Conservation (phyloP, 1,140 invertebrate species). For the Macrocentrus cingulum region DNA sequence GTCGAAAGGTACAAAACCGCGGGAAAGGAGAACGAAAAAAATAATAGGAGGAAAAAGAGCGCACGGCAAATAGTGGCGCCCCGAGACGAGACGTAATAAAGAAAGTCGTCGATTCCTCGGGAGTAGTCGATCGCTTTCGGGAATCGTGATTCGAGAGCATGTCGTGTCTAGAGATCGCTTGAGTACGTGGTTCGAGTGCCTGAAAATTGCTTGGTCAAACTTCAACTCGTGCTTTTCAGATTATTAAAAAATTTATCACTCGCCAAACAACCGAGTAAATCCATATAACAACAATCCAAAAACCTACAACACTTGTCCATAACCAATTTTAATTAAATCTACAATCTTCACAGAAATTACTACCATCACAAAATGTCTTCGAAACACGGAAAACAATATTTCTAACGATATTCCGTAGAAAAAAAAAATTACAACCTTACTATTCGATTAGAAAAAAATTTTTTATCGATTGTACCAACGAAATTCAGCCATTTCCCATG, state of each 20-base stretch:
- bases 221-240: background rate
- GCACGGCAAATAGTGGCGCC: slow-evolving; percentile 11
- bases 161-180: slow-evolving; percentile 22
- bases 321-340: no score
- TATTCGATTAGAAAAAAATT: no score
- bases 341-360: no score
- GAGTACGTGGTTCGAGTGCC: slow-evolving; percentile 19
- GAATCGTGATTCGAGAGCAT: slow-evolving; percentile 24
- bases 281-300: no score
- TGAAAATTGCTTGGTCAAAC: slow-evolving; percentile 17
- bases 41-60: background rate
- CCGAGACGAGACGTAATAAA: slow-evolving; percentile 25
- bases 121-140: slow-evolving; percentile 21
- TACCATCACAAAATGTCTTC: no score
- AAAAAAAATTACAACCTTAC: no score
- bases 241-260: slow-evolving; percentile 2
- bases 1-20: background rate
- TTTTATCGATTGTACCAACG: no score
- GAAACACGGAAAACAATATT: no score
- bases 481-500: no score
- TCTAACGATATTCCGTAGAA: no score
- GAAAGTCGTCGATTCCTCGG: slow-evolving; percentile 22
- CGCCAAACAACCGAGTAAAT: no score
- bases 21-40: background rate
- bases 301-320: no score